Conservation (phyloP, 2,113 vertebrate genomes). For the Oryzias celebensis region DNA sequence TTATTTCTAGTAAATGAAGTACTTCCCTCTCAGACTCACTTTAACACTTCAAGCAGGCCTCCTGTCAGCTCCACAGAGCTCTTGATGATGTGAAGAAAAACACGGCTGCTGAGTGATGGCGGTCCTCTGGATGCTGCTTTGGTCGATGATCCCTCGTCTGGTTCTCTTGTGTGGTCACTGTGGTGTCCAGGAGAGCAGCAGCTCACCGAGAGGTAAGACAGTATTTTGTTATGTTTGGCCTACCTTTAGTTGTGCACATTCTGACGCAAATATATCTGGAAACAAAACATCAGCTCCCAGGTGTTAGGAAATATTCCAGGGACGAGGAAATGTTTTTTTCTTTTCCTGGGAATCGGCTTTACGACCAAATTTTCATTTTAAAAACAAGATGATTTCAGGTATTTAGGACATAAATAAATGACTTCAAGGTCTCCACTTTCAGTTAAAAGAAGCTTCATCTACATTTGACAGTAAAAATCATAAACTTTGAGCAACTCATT, state of each 20-base stretch:
- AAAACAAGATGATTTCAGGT: too few species aligned
- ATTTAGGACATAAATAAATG: too few species aligned
- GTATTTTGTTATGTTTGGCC: too few species aligned
- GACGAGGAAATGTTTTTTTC: too few species aligned
- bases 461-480: too few species aligned
- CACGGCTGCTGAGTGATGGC: slow-evolving; percentile 15
- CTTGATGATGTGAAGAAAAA: slow-evolving; percentile 2
- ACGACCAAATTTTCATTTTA: too few species aligned
- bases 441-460: too few species aligned
- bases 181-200: neutral
- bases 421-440: too few species aligned
- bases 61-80: neutral
- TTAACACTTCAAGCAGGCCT: neutral
- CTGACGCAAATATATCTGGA: neutral
- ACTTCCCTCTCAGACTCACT: neutral
- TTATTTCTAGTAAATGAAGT: slow-evolving; percentile 49
- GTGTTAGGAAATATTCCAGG: too few species aligned
- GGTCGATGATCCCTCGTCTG: slow-evolving; percentile 9
- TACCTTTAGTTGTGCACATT: too few species aligned
- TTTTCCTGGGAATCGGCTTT: too few species aligned
- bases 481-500: too few species aligned
- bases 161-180: slow-evolving; percentile 27
- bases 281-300: neutral
- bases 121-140: slow-evolving; percentile 32
- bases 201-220: slow-evolving; percentile 34